phyloP scores from a whole-genome alignment of 1,140 invertebrate genomes.

The Lethrus apterus region DNA sequence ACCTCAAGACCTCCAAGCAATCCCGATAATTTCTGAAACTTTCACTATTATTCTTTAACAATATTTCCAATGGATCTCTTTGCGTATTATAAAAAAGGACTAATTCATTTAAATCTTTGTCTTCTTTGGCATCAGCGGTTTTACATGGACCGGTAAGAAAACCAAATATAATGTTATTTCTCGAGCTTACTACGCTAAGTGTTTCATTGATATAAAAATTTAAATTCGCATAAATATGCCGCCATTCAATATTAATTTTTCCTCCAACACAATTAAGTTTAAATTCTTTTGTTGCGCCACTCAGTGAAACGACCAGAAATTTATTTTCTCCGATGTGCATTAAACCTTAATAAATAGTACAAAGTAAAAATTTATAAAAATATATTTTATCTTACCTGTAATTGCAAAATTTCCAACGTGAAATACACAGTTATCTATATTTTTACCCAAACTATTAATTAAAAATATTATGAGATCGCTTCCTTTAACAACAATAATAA shows the following conservation, averaged over 20 bases:
- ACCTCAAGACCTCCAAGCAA: slow-evolving; percentile 30
- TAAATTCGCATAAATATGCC: slow-evolving; percentile 20
- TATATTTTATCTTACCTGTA: slow-evolving; percentile 17
- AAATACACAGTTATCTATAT: slow-evolving; percentile 20
- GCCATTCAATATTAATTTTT: slow-evolving; percentile 22
- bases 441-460: slow-evolving; percentile 15
- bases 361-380: neutral
- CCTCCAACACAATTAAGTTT: slow-evolving; percentile 20
- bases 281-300: slow-evolving; percentile 24
- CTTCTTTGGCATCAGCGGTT: slow-evolving; percentile 19
- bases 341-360: slow-evolving; percentile 23
- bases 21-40: slow-evolving; percentile 27
- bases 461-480: slow-evolving; percentile 22
- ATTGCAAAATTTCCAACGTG: slow-evolving; percentile 24
- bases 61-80: slow-evolving; percentile 21
- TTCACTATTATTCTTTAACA: slow-evolving; percentile 23
- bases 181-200: slow-evolving; percentile 23
- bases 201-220: slow-evolving; percentile 20
- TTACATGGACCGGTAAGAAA: slow-evolving; percentile 22
- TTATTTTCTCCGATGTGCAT: slow-evolving; percentile 18
- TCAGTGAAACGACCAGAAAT: slow-evolving; percentile 26
- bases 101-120: slow-evolving; percentile 21
- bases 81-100: slow-evolving; percentile 22
- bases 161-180: slow-evolving; percentile 21
- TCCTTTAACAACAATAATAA: slow-evolving; percentile 24